Conservation (phyloP, 1,140 invertebrate species). For the Drosophila willistoni region DNA sequence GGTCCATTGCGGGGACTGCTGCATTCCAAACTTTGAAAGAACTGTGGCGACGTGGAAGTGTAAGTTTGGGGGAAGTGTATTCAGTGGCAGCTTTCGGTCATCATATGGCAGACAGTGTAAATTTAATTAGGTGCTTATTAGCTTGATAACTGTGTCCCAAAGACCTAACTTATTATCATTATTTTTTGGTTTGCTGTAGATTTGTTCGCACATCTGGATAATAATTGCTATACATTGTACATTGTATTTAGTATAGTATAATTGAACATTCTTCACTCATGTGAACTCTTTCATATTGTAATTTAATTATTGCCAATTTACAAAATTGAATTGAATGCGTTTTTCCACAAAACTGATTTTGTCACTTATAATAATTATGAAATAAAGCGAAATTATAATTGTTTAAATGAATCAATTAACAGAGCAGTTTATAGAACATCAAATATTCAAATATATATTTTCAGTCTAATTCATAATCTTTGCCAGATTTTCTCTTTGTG, state of each 20-base stretch:
- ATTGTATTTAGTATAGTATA: too few species aligned
- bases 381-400: conserved; percentile 12
- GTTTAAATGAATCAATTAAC: conserved; percentile 12
- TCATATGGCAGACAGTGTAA: conserved; percentile 43
- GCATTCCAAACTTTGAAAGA: background rate
- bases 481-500: too few species aligned
- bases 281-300: conserved; percentile 16
- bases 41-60: too few species aligned
- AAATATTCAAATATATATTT: background rate
- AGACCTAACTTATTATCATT: background rate
- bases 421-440: background rate
- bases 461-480: too few species aligned
- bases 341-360: conserved; percentile 16
- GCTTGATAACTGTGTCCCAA: conserved; percentile 35
- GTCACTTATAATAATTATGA: conserved; percentile 17
- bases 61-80: background rate
- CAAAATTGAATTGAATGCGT: conserved; percentile 9
- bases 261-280: conserved; percentile 15
- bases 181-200: background rate
- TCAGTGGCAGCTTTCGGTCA: conserved; percentile 27
- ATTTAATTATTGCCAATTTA: conserved; percentile 20
- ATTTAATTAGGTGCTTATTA: conserved; percentile 77
- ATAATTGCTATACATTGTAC: background rate
- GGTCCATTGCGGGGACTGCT: background rate
- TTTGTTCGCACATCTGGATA: background rate